Conservation (phyloP, 2,888 invertebrate genomes). For the Polymixis flavicincta region DNA sequence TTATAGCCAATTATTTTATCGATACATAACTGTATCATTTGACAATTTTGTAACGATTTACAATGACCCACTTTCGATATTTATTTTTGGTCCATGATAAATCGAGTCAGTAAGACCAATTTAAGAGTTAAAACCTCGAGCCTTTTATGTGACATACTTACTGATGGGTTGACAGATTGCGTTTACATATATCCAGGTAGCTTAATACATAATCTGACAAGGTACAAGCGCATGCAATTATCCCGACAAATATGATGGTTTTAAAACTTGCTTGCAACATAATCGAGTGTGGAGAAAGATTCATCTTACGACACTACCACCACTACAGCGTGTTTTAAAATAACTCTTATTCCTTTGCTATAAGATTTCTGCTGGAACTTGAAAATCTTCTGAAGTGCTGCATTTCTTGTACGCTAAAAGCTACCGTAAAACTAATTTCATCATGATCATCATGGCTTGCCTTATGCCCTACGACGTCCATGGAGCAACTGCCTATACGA, state of each 20-base stretch:
- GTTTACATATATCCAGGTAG: conserved; percentile 29
- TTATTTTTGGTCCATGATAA: conserved; percentile 52
- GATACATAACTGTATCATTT: conserved; percentile 58
- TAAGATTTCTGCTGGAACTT: neutral
- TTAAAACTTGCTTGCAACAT: neutral
- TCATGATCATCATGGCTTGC: too few relatives aligned
- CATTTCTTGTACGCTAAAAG: neutral
- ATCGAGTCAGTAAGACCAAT: conserved; percentile 38
- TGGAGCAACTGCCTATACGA: too few relatives aligned
- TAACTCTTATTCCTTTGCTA: neutral
- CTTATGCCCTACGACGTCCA: too few relatives aligned
- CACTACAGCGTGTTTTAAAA: neutral
- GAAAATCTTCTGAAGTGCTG: neutral
- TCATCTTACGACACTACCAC: too few relatives aligned
- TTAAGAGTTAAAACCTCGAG: conserved; percentile 47
- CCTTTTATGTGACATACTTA: conserved; percentile 37
- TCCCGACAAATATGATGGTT: neutral
- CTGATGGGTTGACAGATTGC: conserved; percentile 29
- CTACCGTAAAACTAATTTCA: too few relatives aligned
- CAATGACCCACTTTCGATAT: conserved; percentile 63
- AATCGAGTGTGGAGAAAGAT: neutral
- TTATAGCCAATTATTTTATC: conserved; percentile 60
- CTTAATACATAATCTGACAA: conserved; percentile 44
- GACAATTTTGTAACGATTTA: conserved; percentile 59
- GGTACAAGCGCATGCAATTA: conserved; percentile 32